Conservation (phyloP, 2,113 vertebrate species). For the Heloderma charlesbogerti region DNA sequence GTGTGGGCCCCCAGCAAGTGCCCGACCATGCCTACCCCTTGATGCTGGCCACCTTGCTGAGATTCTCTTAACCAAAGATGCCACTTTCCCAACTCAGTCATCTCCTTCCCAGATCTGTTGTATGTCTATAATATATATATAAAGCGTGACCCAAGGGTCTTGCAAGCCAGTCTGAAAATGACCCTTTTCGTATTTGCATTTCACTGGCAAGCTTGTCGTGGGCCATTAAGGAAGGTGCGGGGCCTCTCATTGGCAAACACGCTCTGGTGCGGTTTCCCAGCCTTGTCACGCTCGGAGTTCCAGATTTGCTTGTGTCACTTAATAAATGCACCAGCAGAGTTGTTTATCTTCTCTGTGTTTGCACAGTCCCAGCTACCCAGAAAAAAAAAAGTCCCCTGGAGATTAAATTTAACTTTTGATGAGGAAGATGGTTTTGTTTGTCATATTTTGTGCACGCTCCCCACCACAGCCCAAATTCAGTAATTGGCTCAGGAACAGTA, state of each 20-base stretch:
- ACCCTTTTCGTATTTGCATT: neutral
- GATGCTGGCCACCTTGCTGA: too few relatives aligned
- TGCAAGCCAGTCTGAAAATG: neutral
- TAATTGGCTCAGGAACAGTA: conserved; percentile 43
- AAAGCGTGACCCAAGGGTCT: neutral
- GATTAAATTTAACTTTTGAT: conserved; percentile 15
- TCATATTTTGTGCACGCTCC: conserved; percentile 20
- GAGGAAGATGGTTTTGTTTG: conserved; percentile 42
- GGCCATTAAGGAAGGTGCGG: neutral
- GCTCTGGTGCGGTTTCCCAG: too few relatives aligned
- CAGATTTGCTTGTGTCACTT: neutral
- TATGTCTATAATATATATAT: too few relatives aligned
- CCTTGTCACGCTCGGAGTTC: neutral
- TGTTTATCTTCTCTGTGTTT: conserved; percentile 48
- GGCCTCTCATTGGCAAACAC: neutral
- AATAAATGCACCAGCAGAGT: conserved; percentile 24
- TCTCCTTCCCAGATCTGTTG: neutral
- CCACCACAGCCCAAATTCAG: conserved; percentile 25
- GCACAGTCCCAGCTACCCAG: conserved; percentile 44
- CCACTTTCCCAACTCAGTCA: neutral
- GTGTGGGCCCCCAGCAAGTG: too few relatives aligned
- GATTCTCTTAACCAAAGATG: too few relatives aligned
- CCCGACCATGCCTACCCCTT: too few relatives aligned
- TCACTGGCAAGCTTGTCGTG: neutral
- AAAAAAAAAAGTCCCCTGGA: neutral